Base-by-base conservation (phyloP, 2,888 invertebrate species). In the Phlogophora meticulosa region DNA sequence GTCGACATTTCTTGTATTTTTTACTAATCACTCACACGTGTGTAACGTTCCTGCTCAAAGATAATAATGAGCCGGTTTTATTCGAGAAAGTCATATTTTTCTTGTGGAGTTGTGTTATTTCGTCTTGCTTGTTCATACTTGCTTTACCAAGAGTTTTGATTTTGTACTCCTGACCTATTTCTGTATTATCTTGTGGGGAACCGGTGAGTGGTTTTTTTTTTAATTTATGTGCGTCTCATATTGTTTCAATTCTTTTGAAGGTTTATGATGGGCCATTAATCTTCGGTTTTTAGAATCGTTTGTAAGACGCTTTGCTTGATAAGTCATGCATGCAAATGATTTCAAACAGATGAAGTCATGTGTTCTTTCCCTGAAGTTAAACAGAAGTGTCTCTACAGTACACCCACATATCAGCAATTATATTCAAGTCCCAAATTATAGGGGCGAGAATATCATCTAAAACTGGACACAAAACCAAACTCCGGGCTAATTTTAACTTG, bases 1-100 rank as follows among this genome's bases (percentile, higher is more conserved):
- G n/a, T 49, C 58, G 43, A 32, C 45, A 67, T 72, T 64, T 62
- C 51, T 46, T 74, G 71, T 81, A 67, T 78, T 66, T 78, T 70
- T 70, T 55, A 66, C 48, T 80, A 80, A 80, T 81, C 75, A 78
- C 38, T 34, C 52, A 60, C 65, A 72, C 66, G 59, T 69, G 71
- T 63, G 65, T 49, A 56, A 75, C 66, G 11, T 61, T 68, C 28
- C 53, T 34, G 28, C 22, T 58, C 45, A 51, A 64, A 61, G 63
- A 81, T 68, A 78, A 78, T 59, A 78, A 55, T 34, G 9, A 55
- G 48, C 45, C 64, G 64, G 59, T 60, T 76, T 64, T 60, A 72
- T 59, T 52, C n/a, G 32, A n/a, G 28, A 1, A 58, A 68, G 75
- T 74, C 64, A 78, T 76, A 67, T 76, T 80, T 80, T 70, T 67